Evolutionary conservation across 2,113 vertebrate species (phyloP).

Genomic region (Oncorhynchus tshawytscha): DNA sequence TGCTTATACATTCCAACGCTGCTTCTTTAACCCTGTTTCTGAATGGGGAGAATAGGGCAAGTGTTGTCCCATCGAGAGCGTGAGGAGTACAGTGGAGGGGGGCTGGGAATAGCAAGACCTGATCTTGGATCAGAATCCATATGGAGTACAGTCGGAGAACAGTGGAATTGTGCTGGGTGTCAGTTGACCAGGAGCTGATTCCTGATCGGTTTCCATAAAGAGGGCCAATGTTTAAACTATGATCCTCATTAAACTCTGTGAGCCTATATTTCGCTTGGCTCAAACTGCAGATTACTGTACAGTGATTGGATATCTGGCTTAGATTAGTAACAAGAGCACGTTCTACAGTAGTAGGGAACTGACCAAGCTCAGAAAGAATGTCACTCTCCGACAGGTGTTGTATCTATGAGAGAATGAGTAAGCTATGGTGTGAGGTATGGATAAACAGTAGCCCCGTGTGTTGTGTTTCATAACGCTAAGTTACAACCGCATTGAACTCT

Average conservation of each 20-base stretch:
- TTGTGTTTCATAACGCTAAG: background rate
- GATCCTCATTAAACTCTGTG: background rate
- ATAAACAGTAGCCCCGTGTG: background rate
- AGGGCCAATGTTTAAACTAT: too few relatives aligned
- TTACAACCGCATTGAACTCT: background rate
- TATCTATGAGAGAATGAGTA: constrained; percentile 1
- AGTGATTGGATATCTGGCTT: background rate
- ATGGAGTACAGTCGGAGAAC: constrained; percentile 21
- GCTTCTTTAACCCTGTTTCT: background rate
- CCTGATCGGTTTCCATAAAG: too few relatives aligned
- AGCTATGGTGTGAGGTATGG: background rate
- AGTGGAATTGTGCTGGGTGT: constrained; percentile 3
- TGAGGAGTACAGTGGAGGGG: background rate
- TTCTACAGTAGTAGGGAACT: too few relatives aligned
- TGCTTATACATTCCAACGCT: background rate
- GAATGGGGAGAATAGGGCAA: constrained; percentile 11
- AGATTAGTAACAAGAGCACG: background rate
- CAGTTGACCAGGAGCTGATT: constrained; percentile 30
- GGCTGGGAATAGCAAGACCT: constrained; percentile 3
- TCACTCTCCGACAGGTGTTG: background rate
- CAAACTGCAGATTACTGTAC: background rate
- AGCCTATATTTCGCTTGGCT: constrained; percentile 30
- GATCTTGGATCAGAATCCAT: constrained; percentile 12
- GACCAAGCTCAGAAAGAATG: too few relatives aligned
- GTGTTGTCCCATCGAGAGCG: background rate